Base-by-base conservation (phyloP, 2,797 vertebrate species). In the Acanthornis magna region DNA sequence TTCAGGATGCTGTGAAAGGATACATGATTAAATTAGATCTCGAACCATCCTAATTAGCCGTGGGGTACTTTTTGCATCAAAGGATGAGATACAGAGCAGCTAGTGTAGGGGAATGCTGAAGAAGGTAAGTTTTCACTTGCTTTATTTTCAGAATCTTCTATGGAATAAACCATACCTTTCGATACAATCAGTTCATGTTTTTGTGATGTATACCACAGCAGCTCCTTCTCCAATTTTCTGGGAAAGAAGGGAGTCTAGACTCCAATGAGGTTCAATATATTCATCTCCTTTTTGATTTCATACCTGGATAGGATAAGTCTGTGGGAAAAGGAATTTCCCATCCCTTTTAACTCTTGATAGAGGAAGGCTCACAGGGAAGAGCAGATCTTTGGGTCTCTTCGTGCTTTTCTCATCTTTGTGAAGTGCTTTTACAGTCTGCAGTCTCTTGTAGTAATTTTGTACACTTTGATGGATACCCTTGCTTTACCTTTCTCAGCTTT, bases 391-490 rank as follows among this genome's bases (percentile, higher is more conserved):
- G 87, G 34, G 29, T 23, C 14, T 66, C 12, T 77, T 62, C 3
- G 11, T 54, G 18, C 30, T 9, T 78, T 71, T 73, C 25, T 48
- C 51, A 16, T 36, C n/a, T 86, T 91, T 86, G 20, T 6, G 11
- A 89, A 60, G 14, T 53, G 9, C 38, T 77, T 77, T 80, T 53
- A 21, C 29, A 13, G 7, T 16, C 3, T 75, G 6, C 32, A 62
- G 15, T 73, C 36, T 73, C 14, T n/a, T 87, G 11, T 34, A 73
- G n/a, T 54, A 1, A 10, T 58, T 70, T 54, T 60, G 9, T 66
- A 30, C 1, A 1, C 12, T 22, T 74, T 36, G 42, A 29, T 54
- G 27, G 16, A 16, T 9, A 9, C 27, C 0, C 0, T 62, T 57
- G 16, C 21, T 89, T 85, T 61, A 54, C 3, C 47, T 89, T 82